phyloP scores from a whole-genome alignment of 2,797 vertebrate species.

The Moxostoma hubbsi region DNA sequence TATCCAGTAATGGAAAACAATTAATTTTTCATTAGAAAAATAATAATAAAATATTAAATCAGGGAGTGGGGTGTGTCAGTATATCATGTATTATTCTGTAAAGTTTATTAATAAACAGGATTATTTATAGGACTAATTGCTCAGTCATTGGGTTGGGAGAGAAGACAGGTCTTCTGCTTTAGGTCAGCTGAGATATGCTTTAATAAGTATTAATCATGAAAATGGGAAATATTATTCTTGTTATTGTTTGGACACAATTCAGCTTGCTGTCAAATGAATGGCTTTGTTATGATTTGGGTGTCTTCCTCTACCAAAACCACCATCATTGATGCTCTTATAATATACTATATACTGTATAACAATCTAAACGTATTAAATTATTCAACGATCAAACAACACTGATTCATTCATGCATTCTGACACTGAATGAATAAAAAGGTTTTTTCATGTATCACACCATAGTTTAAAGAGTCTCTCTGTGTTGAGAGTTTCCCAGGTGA shows the following conservation, averaged over 20 bases:
- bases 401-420: background rate
- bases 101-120: slow-evolving; percentile 25
- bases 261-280: slow-evolving; percentile 70
- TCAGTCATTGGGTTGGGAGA: slow-evolving; percentile 13
- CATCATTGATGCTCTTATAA: background rate
- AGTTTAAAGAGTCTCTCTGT: background rate
- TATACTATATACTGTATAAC: background rate
- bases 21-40: slow-evolving; percentile 36
- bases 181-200: slow-evolving; percentile 60
- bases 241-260: slow-evolving; percentile 71
- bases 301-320: slow-evolving; percentile 50
- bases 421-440: background rate
- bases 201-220: slow-evolving; percentile 68
- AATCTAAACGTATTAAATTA: background rate
- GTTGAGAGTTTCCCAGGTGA: too few species aligned
- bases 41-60: slow-evolving; percentile 42
- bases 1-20: slow-evolving; percentile 24
- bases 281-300: slow-evolving; percentile 8
- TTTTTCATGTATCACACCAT: background rate
- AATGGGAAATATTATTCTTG: slow-evolving; percentile 69
- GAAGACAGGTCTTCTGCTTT: slow-evolving; percentile 15
- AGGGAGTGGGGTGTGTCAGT: slow-evolving; percentile 2
- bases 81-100: slow-evolving; percentile 1
- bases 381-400: background rate
- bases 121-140: slow-evolving; percentile 28